Evolutionary conservation across 2,113 vertebrate genomes (phyloP).

Genomic region (Ciconia maguari): DNA sequence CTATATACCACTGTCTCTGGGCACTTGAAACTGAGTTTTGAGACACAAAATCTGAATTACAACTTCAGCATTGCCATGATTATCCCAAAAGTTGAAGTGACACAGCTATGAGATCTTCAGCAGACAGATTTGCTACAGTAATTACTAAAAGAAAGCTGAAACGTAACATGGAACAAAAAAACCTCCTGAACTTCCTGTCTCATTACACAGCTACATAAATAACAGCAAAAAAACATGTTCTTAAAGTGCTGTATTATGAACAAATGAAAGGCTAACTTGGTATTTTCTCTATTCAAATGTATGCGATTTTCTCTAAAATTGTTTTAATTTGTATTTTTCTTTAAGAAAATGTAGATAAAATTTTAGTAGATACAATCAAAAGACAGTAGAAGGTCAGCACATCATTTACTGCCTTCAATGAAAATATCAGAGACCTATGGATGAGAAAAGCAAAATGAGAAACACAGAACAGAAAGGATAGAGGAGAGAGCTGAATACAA

Average conservation of each 20-base stretch:
- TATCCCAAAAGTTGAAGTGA: neutral
- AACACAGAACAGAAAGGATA: neutral
- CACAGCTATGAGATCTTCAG: neutral
- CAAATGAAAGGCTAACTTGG: neutral
- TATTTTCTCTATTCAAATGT: neutral
- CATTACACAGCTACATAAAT: neutral
- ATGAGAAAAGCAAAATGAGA: neutral
- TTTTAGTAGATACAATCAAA: neutral
- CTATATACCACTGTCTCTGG: neutral
- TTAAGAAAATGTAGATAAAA: neutral
- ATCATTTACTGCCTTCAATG: neutral
- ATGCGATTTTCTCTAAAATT: neutral
- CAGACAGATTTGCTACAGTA: neutral
- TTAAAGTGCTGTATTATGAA: neutral
- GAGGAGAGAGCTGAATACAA: neutral
- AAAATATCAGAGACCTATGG: neutral
- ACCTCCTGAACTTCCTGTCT: neutral
- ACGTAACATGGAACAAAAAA: neutral
- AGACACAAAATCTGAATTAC: neutral
- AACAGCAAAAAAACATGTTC: neutral
- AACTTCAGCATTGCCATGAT: neutral
- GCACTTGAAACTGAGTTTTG: neutral
- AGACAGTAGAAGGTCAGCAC: neutral
- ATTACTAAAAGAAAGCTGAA: constrained; percentile 1
- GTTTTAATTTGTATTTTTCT: neutral